Base-by-base conservation (phyloP, 2,888 invertebrate species). In the Blastobasis lacticolella region DNA sequence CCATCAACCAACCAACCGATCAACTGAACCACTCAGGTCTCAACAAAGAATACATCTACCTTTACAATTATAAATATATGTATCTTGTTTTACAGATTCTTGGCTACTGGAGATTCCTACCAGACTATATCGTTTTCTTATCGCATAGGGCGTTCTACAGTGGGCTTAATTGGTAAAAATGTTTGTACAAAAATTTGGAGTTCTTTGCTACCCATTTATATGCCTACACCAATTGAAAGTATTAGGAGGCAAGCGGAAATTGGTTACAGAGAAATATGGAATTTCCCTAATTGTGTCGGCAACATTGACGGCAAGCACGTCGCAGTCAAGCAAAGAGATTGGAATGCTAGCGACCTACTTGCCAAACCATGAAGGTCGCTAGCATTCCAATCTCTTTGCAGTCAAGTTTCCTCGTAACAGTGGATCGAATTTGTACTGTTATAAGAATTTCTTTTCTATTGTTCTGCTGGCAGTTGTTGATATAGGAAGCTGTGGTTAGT, bases 61-160 rank as follows among this genome's bases (percentile, higher is more conserved):
- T n/a, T n/a, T n/a, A n/a, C n/a, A n/a, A n/a, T n/a, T n/a, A n/a
- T n/a, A n/a, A n/a, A n/a, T n/a, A n/a, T n/a, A n/a, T n/a, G n/a
- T n/a, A n/a, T 23, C 54, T 56, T 10, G 57, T 57, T 41, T 59
- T 52, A 6, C 40, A 40, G 8, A 40, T 40, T 6, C 40, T 6
- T 40, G 8, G 8, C 6, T 6, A 40, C 40, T 40, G 40, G 40
- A 40, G 40, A 40, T 40, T 40, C 40, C 8, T 8, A 40, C 8
- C 8, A 6, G 40, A 40, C 40, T 6, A 40, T 40, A 5, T 40
- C 8, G 8, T 6, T 40, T 40, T 40, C 40, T 6, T 40, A 6
- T 40, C 40, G 40, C 40, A 6, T 40, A 40, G 40, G 40, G 8
- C 40, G 40, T 6, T 6, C 6, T 8, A 40, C 40, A 5, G 40